Base-by-base conservation (phyloP, 2,797 vertebrate genomes). In the Neoniphon sammara region DNA sequence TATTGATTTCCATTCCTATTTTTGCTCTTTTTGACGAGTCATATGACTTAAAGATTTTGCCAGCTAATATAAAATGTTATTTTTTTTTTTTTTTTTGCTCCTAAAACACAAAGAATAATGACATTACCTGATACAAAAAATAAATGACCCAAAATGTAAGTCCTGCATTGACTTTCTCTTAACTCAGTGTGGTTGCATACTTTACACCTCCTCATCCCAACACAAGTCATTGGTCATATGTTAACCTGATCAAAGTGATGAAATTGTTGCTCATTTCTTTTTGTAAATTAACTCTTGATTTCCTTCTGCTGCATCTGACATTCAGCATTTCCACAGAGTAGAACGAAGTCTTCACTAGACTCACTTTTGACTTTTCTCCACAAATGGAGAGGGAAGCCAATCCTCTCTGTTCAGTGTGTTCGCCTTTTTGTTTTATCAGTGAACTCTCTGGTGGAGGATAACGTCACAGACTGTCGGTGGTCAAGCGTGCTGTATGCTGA, bases 191-290 rank as follows among this genome's bases (percentile, higher is more conserved):
- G 34, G 34, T 39, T 7, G 10, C 36, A 39, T 27, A 2, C 25
- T 27, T 27, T 27, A 27, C 25, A 27, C 25, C 25, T 27, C 25
- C 25, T 27, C 25, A 27, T 27, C 25, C 25, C 25, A 27, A 27
- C 25, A 27, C 25, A 42, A 42, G 39, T 14, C 39, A 12, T 14
- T 53, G 66, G 17, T 77, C 77, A 27, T 27, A 4, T 27, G 25
- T 27, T 27, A 4, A 2, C 25, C 25, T 27, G 25, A 27, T 27
- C 77, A 85, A 85, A 85, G 80, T 89, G 85, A 44, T 91, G 85
- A 86, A 87, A 84, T 12, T 82, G 78, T 55, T 52, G 70, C 73
- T 73, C 56, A 65, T 80, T 72, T 63, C 44, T 61, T 23, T 49
- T 70, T n/a, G 21, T 53, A 20, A 74, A 23, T 5, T 73, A 81